Percentiles rank a stretch among this genome's conserved stretches.
Evolutionary conservation across 2,797 vertebrate genomes (phyloP).

Genomic region (Trematomus bernacchii): DNA sequence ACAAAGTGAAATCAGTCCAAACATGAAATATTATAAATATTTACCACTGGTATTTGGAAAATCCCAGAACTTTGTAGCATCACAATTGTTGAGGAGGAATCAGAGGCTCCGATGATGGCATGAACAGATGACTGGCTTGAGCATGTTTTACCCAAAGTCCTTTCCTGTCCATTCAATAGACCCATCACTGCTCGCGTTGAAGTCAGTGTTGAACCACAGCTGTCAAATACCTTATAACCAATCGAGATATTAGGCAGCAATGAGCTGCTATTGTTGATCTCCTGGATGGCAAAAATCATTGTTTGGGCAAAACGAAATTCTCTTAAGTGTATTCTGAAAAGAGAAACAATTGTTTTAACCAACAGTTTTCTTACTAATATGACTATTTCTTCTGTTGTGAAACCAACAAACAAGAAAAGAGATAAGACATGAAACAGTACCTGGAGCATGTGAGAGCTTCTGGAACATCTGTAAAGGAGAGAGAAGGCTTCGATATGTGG

Average conservation of each 20-base stretch:
- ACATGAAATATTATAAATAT: conserved; percentile 6
- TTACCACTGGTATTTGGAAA: conserved; percentile 86
- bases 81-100: conserved; percentile 84
- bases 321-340: conserved; percentile 79
- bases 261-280: conserved; percentile 84
- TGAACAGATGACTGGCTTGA: conserved; percentile 73
- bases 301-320: conserved; percentile 85
- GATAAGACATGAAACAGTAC: conserved; percentile 56
- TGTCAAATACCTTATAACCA: conserved; percentile 84
- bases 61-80: conserved; percentile 79
- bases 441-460: conserved; percentile 76
- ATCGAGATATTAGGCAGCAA: conserved; percentile 80
- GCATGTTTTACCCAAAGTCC: conserved; percentile 63
- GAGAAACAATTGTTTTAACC: neutral
- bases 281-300: conserved; percentile 86
- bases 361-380: neutral
- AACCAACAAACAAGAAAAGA: neutral
- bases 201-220: conserved; percentile 79
- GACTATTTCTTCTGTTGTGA: neutral
- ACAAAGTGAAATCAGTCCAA: neutral
- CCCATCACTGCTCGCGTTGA: conserved; percentile 78
- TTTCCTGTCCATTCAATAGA: conserved; percentile 78
- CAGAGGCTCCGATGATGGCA: conserved; percentile 83
- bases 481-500: conserved; percentile 64
- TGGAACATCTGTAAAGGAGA: conserved; percentile 72